A percentile compares a stretch with the other conserved stretches of the same genome.
Evolutionary conservation across 1,140 invertebrate genomes (phyloP).

Genomic region (Vanessa tameamea): DNA sequence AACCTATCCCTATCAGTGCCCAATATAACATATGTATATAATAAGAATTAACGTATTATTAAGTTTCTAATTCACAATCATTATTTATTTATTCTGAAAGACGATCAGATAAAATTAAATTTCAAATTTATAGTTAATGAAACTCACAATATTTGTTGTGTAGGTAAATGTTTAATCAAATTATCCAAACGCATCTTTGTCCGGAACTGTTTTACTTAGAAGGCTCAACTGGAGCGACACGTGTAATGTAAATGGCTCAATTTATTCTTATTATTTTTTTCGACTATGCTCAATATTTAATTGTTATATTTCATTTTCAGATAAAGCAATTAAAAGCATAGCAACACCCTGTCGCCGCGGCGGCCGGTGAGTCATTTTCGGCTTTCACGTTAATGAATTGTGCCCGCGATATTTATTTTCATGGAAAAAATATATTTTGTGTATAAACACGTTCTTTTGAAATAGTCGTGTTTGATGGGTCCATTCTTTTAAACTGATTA

Average conservation of each 20-base stretch:
- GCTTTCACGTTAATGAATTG: constrained; percentile 52
- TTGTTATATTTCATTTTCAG: constrained; percentile 42
- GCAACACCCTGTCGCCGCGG: constrained; percentile 28
- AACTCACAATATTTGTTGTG: too few relatives aligned
- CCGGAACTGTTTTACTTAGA: too few relatives aligned
- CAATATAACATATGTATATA: too few relatives aligned
- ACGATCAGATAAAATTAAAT: too few relatives aligned
- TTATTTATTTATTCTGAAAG: too few relatives aligned
- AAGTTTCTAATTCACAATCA: too few relatives aligned
- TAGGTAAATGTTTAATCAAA: too few relatives aligned
- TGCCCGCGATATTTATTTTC: constrained; percentile 25
- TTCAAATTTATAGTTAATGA: too few relatives aligned
- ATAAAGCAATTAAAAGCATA: constrained; percentile 48
- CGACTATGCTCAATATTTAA: constrained; percentile 12
- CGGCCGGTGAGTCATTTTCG: constrained; percentile 47
- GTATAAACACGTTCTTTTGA: constrained; percentile 1
- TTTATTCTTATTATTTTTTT: neutral
- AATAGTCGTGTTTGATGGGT: neutral
- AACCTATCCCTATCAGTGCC: too few relatives aligned
- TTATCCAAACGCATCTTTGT: too few relatives aligned
- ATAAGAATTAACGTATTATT: too few relatives aligned
- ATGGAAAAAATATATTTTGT: constrained; percentile 9
- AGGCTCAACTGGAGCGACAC: too few relatives aligned
- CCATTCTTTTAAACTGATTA: neutral
- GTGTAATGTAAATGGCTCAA: neutral